Base-by-base conservation (phyloP, 53 echinoderm and acorn worm species). In the Holothuria scabra region DNA sequence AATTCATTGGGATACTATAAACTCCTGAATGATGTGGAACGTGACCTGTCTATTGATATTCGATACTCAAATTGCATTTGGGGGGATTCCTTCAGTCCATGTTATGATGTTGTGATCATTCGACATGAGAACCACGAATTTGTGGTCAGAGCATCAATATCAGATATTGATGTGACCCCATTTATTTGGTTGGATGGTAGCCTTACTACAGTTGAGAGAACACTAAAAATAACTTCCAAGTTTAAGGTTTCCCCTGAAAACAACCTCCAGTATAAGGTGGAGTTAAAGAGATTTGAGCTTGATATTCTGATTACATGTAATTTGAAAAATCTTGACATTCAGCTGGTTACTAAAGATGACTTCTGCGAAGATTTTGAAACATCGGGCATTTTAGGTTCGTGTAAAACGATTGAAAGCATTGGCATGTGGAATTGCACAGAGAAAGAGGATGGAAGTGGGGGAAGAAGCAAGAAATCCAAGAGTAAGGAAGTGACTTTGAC, bases 31-130 rank as follows among this genome's bases (percentile, higher is more conserved):
- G 68, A 88, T 85, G 58, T 62, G 20, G 26, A 41, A 16, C 57
- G 69, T 25, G 84, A 52, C 26, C 44, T 87, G 28, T 65, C 85
- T 28, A 60, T 95, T 60, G 56, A 90, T 41, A 37, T 90, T 14
- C 66, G 95, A 28, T 80, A 84, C 34, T 79, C 95, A 72, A 41
- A 74, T 76, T 92, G 92, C 67, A 83, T 84, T 21, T 87, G 49
- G 34, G 64, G 59, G 12, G 59, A 86, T 30, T 48, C 67, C 32
- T 90, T 95, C 46, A 65, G 79, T 34, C 28, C 72, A 12, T 90
- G 95, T 67, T 95, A 87, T 86, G 95, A 95, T 86, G 80, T 90
- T 29, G 71, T 95, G 14, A 64, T 70, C n/a, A 71, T 95, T 37
- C 61, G 82, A 22, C 86, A 80, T 34, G 57, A 60, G 11, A 28